These are phyloP conservation scores for Mirza zaza DNA, from an alignment of 2,113 vertebrate species.

Conservation along the genomic window DNA sequence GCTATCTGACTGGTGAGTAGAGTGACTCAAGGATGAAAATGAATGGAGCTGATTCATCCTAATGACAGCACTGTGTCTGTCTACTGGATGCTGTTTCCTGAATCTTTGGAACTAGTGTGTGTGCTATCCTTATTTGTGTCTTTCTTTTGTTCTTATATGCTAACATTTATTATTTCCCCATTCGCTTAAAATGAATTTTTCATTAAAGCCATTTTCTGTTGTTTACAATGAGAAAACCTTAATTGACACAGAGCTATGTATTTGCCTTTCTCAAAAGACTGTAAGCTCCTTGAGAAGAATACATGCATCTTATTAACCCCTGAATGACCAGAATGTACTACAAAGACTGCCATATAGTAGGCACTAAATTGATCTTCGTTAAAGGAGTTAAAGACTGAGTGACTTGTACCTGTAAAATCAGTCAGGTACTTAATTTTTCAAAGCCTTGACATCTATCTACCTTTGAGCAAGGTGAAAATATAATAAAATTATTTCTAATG, in stretches of 20 bases:
- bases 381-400: not conserved
- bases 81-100: not conserved
- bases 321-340: not conserved
- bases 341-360: not conserved
- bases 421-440: not conserved
- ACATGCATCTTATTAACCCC: not conserved
- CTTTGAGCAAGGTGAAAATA: not conserved
- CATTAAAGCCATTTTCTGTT: not conserved
- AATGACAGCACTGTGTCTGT: not conserved
- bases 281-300: not conserved
- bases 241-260: not conserved
- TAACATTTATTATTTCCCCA: not conserved
- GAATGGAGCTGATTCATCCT: not conserved
- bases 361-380: not conserved
- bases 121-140: not conserved
- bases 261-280: not conserved
- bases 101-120: not conserved
- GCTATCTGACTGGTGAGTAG: not conserved
- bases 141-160: not conserved
- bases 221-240: not conserved
- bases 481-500: not conserved
- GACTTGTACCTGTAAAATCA: not conserved
- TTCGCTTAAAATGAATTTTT: not conserved
- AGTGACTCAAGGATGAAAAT: not conserved
- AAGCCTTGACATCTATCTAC: not conserved